Conservation (phyloP, 2,888 invertebrate species). For the Parnassius orleans region DNA sequence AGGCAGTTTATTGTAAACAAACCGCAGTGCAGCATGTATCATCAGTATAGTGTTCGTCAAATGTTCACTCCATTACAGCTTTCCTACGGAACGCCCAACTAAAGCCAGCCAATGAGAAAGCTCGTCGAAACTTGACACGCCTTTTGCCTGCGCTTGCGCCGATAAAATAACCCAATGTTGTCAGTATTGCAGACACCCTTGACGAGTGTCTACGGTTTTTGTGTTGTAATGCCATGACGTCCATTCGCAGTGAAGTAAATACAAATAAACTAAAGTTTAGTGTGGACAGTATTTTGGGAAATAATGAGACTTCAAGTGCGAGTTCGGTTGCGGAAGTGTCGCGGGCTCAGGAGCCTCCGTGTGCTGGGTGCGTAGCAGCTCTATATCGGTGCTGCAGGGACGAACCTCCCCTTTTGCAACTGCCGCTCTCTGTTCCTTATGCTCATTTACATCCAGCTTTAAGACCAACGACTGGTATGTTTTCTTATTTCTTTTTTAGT, state of each 20-base stretch:
- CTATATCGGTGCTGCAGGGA: slow-evolving; percentile 83
- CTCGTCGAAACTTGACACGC: slow-evolving; percentile 54
- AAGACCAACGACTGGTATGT: slow-evolving; percentile 66
- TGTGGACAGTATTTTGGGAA: slow-evolving; percentile 84
- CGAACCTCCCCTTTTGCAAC: slow-evolving; percentile 62
- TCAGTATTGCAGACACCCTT: slow-evolving; percentile 67
- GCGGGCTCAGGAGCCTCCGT: slow-evolving; percentile 67
- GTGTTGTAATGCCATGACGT: slow-evolving; percentile 55
- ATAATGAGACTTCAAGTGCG: slow-evolving; percentile 48
- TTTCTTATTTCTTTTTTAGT: background rate
- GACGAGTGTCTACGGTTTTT: slow-evolving; percentile 41
- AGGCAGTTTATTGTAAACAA: slow-evolving; percentile 75
- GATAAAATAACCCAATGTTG: slow-evolving; percentile 44
- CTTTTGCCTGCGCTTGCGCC: slow-evolving; percentile 61
- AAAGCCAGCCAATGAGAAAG: slow-evolving; percentile 52
- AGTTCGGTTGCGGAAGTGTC: slow-evolving; percentile 41
- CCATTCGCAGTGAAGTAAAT: slow-evolving; percentile 60
- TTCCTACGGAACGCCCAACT: slow-evolving; percentile 53
- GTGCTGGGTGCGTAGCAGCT: slow-evolving; percentile 84
- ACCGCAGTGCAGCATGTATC: slow-evolving; percentile 66
- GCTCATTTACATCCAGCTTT: slow-evolving; percentile 71
- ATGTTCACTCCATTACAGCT: slow-evolving; percentile 57
- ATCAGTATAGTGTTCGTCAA: slow-evolving; percentile 60
- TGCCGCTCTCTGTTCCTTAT: slow-evolving; percentile 63
- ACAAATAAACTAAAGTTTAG: slow-evolving; percentile 83